Evolutionary conservation across 2,888 invertebrate genomes (phyloP).

Genomic region (Tetragnatha montana): DNA sequence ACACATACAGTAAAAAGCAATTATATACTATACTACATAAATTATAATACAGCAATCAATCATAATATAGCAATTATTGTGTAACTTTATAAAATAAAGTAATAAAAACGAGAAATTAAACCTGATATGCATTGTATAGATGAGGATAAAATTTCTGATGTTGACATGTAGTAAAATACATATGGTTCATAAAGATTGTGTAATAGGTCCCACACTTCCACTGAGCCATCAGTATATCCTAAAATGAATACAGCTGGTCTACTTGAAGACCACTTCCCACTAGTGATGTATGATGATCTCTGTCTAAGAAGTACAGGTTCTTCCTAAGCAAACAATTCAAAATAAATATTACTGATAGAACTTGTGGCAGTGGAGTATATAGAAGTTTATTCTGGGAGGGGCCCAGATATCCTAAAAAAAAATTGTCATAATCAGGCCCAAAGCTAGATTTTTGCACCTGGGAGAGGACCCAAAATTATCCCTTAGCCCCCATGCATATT

Average conservation of each 20-base stretch:
- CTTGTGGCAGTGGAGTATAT: too few species aligned
- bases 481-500: too few species aligned
- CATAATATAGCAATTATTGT: not conserved
- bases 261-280: slow-evolving; percentile 57
- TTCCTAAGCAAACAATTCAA: slow-evolving; percentile 7
- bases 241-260: slow-evolving; percentile 57
- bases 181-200: slow-evolving; percentile 44
- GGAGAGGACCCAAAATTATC: too few species aligned
- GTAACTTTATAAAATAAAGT: not conserved
- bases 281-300: slow-evolving; percentile 38
- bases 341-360: not conserved
- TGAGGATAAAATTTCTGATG: slow-evolving; percentile 39
- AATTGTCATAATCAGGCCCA: too few species aligned
- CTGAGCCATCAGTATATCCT: slow-evolving; percentile 56
- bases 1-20: not conserved
- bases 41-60: too few species aligned
- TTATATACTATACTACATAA: too few species aligned
- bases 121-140: slow-evolving; percentile 46
- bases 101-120: not conserved
- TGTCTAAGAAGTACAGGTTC: slow-evolving; percentile 32
- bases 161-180: slow-evolving; percentile 38
- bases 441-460: too few species aligned
- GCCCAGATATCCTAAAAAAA: too few species aligned
- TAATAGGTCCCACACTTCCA: slow-evolving; percentile 63
- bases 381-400: too few species aligned